Evolutionary conservation across 2,797 vertebrate species (phyloP), one percentile per base, ranked within the genome.

Genomic region (Momotus momota): DNA sequence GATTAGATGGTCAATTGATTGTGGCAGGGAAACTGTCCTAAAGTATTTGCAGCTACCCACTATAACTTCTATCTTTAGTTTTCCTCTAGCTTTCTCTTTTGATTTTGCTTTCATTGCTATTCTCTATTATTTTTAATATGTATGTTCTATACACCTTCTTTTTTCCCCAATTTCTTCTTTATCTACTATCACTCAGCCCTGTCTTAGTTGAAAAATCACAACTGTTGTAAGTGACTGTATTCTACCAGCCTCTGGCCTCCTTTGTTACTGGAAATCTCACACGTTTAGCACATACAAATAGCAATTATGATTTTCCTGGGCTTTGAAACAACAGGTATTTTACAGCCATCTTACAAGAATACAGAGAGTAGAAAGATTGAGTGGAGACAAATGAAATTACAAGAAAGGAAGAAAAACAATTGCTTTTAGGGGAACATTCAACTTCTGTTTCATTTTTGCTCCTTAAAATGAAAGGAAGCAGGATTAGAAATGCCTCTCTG

Each of bases 291-390:
- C 18, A 57, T 33, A 67, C 5, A 57, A 77, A 74, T 4, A 67
- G 21, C 19, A 91, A 66, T 46, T 46, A 38, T 10, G 2, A 71
- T 67, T 92, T 81, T 93, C 61, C 31, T 60, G 40, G 35, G 15
- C 40, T 75, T 81, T 72, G 69, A 75, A 92, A 19, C 13, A 86
- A 69, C 22, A 51, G 7, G 35, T 51, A 35, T 82, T 95, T 88
- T 80, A 91, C 22, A 88, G 46, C 4, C 49, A 82, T 35, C 26
- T 83, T 23, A 67, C 7, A 71, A 89, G 65, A 52, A 27, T 61
- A 74, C 45, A 70, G 33, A 60, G 43, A 82, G 12, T 21, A 33
- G 15, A 43, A 89, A 85, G 40, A 79, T 0, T 31, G n/a, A 78
- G 12, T 22, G 19, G 21, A 22, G 23, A 62, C 12, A 87, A 86